Conservation (phyloP, 2,113 vertebrate genomes). For the Sapajus apella region DNA sequence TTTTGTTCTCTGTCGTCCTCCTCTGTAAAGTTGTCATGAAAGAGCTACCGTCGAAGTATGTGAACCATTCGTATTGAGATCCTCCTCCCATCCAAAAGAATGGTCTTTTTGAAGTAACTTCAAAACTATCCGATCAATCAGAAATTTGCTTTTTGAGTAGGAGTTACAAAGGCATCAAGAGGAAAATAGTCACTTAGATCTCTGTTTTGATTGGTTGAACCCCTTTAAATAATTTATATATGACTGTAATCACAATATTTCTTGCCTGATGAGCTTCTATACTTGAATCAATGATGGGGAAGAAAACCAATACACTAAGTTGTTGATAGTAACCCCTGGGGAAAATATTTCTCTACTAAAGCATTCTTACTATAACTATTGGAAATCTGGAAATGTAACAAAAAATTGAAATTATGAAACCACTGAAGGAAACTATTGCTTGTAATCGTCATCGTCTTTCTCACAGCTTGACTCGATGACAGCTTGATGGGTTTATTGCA, state of each 20-base stretch:
- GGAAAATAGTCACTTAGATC: slow-evolving; percentile 79
- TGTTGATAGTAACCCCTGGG: slow-evolving; percentile 83
- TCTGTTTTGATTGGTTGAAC: slow-evolving; percentile 80
- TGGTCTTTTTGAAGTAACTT: slow-evolving; percentile 74
- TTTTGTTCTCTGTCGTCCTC: not conserved
- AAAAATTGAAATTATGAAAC: slow-evolving; percentile 87
- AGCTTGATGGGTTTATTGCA: slow-evolving; percentile 86
- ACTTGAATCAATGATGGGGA: slow-evolving; percentile 84
- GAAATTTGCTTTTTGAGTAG: slow-evolving; percentile 77
- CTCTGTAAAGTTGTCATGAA: slow-evolving; percentile 43
- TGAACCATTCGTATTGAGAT: slow-evolving; percentile 43
- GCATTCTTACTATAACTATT: slow-evolving; percentile 80
- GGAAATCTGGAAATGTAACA: slow-evolving; percentile 86
- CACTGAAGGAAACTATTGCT: slow-evolving; percentile 83
- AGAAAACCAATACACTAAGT: slow-evolving; percentile 85
- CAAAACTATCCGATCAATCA: slow-evolving; percentile 73
- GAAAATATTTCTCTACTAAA: slow-evolving; percentile 82
- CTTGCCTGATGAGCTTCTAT: slow-evolving; percentile 84
- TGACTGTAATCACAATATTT: slow-evolving; percentile 82
- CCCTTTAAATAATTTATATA: slow-evolving; percentile 84
- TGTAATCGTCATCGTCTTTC: slow-evolving; percentile 78
- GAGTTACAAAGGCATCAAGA: slow-evolving; percentile 72
- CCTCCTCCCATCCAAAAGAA: slow-evolving; percentile 44
- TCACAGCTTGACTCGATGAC: slow-evolving; percentile 86
- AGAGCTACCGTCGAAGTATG: slow-evolving; percentile 54